Conservation (phyloP, 2,113 vertebrate genomes). For the Seriola rivoliana region DNA sequence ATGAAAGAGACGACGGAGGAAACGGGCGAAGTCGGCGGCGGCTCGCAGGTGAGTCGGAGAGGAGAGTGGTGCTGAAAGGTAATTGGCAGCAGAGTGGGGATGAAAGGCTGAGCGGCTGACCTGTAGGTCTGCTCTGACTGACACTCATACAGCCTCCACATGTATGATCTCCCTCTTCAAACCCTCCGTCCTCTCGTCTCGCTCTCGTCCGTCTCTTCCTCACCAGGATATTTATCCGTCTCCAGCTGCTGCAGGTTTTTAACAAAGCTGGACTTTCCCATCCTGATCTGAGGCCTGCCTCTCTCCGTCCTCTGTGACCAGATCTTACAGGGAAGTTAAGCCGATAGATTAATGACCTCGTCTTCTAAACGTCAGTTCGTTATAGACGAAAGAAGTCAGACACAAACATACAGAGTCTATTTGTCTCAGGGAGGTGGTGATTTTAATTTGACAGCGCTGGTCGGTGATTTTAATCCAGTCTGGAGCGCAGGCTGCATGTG, state of each 20-base stretch:
- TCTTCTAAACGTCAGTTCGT: too few species aligned
- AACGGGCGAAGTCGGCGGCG: not conserved
- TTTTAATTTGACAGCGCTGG: too few species aligned
- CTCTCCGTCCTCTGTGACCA: not conserved
- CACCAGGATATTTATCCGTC: too few species aligned
- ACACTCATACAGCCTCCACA: not conserved
- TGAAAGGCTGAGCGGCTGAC: constrained; percentile 22
- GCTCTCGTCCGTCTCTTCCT: too few species aligned
- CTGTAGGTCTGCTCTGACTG: not conserved
- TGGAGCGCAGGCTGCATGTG: too few species aligned
- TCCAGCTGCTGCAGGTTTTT: not conserved
- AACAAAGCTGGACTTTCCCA: not conserved
- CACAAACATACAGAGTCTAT: too few species aligned
- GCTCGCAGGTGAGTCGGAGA: not conserved
- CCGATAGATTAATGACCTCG: too few species aligned
- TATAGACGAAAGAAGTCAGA: too few species aligned
- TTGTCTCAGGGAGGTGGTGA: too few species aligned
- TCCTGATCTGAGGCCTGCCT: too few species aligned
- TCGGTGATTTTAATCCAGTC: too few species aligned
- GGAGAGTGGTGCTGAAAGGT: not conserved
- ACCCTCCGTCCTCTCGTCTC: not conserved
- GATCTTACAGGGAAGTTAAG: too few species aligned
- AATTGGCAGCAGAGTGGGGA: constrained; percentile 26
- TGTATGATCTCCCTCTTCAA: not conserved
- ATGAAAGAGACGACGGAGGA: constrained; percentile 1